A percentile compares a stretch with the other conserved stretches of the same genome.
Conservation (phyloP, 2,797 vertebrate species). For the Lepilemur septentrionalis region DNA sequence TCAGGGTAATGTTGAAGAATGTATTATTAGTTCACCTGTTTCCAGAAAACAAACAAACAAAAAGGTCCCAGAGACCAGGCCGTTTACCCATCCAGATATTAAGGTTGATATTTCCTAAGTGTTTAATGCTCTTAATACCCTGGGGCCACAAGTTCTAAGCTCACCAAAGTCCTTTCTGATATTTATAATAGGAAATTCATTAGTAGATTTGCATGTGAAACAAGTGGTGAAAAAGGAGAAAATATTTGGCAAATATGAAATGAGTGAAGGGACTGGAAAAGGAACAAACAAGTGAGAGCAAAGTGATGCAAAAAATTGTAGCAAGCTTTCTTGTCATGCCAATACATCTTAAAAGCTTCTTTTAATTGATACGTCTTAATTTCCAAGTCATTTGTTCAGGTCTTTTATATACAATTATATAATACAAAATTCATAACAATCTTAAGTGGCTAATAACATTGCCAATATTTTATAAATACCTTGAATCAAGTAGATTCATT, state of each 20-base stretch:
- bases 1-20: conserved; percentile 53
- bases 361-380: neutral
- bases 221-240: neutral
- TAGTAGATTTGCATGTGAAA: conserved; percentile 47
- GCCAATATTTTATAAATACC: neutral
- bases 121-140: conserved; percentile 39
- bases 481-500: neutral
- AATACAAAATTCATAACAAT: neutral
- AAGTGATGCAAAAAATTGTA: neutral
- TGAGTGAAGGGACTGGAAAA: neutral
- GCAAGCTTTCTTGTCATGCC: neutral
- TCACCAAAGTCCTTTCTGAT: conserved; percentile 45
- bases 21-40: conserved; percentile 48
- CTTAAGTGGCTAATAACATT: neutral
- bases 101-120: conserved; percentile 31
- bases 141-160: conserved; percentile 1
- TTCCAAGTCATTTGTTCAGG: neutral
- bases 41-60: conserved; percentile 45
- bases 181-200: conserved; percentile 52
- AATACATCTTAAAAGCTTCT: neutral
- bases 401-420: neutral
- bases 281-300: neutral
- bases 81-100: conserved; percentile 30
- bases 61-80: conserved; percentile 1
- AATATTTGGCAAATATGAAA: conserved; percentile 9